A percentile compares a stretch with the other conserved stretches of the same genome.
Conservation (phyloP, 2,888 invertebrate species). For the Acanthosoma haemorrhoidale region DNA sequence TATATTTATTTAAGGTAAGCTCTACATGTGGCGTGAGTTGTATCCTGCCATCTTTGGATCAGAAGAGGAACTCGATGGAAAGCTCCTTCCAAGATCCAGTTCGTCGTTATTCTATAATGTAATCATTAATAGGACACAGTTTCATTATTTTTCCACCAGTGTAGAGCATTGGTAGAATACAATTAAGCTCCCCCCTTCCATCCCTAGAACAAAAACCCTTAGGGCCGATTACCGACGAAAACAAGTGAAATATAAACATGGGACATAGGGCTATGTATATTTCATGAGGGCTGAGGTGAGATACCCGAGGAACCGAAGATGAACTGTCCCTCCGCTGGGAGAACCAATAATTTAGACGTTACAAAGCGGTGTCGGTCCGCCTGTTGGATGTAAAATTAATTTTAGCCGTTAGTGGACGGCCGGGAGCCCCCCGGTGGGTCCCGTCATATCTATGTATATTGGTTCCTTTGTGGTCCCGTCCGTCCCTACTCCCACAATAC, state of each 20-base stretch:
- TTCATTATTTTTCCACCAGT: too few species aligned
- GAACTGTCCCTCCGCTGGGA: background rate
- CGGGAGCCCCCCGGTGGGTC: constrained; percentile 32
- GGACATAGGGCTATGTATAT: background rate
- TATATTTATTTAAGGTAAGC: too few species aligned
- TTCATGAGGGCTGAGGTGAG: background rate
- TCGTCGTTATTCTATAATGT: too few species aligned
- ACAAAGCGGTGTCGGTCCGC: constrained; percentile 22
- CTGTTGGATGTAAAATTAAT: constrained; percentile 34
- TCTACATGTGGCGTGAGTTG: too few species aligned
- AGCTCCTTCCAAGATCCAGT: too few species aligned
- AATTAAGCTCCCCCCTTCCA: too few species aligned
- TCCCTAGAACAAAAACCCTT: too few species aligned
- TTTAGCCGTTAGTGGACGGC: constrained; percentile 28
- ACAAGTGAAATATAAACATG: background rate
- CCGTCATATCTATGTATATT: constrained; percentile 37
- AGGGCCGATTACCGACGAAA: too few species aligned
- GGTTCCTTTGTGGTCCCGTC: constrained; percentile 25
- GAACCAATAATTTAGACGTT: constrained; percentile 24
- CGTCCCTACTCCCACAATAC: background rate
- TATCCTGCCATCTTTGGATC: too few species aligned
- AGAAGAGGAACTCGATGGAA: too few species aligned
- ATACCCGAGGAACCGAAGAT: background rate
- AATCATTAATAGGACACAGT: too few species aligned
- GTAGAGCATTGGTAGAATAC: too few species aligned